Evolutionary conservation across 1,140 invertebrate genomes (phyloP), one percentile per base, ranked within the genome.

Genomic region (Carposina sasakii): DNA sequence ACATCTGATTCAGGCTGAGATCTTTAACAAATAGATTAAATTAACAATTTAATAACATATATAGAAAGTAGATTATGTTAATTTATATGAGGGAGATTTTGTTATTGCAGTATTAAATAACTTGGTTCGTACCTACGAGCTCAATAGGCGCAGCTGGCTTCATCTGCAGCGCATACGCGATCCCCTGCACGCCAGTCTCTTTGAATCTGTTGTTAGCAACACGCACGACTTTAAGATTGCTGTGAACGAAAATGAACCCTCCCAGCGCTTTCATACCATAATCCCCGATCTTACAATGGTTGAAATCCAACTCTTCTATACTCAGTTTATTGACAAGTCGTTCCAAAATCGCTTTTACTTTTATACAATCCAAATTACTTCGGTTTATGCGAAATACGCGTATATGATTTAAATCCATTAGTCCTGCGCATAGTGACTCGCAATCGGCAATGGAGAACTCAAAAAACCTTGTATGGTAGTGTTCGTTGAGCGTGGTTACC

Each of bases 261-360:
- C 72, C 83, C 15, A 85, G 50, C 19, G 83, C 83, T 51, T 81
- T 79, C 71, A 85, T 79, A 1, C 81, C 81, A 36, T 81, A 76
- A 65, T 85, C 76, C 16, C 79, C 83, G 34, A 85, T 77, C 54
- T 76, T 81, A 52, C 81, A 85, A 55, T 85, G 78, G 57, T 78
- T 84, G 40, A 85, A 85, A 60, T 85, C 81, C 23, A 85, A 58
- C 48, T 85, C 83, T 52, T 85, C 81, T 30, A 85, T 78, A 26
- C 56, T 67, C 24, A 75, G 63, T 48, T 74, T 85, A 41, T 72
- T 79, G 1, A 77, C 70, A 10, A 85, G 57, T 49, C 70, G 67
- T 60, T 81, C 67, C 9, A 85, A 48, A 44, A 85, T 73, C 4
- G 81, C 10, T 48, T 85, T 85, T 3, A 75, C 71, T 61, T 81